phyloP scores from a whole-genome alignment of 2,888 invertebrate genomes.

The Hirudinaria manillensis region DNA sequence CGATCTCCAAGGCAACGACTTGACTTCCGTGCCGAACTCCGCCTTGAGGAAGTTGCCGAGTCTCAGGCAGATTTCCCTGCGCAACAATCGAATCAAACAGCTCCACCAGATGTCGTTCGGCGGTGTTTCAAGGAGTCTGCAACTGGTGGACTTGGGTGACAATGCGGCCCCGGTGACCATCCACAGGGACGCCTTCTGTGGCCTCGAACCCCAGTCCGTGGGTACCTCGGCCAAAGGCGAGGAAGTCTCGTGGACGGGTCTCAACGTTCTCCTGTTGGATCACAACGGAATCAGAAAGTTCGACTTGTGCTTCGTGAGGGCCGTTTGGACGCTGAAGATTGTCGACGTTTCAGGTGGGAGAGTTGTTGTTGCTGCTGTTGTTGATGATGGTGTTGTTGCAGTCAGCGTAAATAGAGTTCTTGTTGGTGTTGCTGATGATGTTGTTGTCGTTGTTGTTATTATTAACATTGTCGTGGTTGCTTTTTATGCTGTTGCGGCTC shows the following conservation, averaged over 20 bases:
- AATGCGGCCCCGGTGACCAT: conserved; percentile 34
- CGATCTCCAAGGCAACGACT: conserved; percentile 37
- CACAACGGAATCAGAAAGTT: conserved; percentile 36
- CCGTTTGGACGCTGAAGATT: conserved; percentile 34
- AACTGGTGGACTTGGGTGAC: conserved; percentile 35
- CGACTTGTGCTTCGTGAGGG: conserved; percentile 34
- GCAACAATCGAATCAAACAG: conserved; percentile 37
- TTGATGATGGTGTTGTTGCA: too few species aligned
- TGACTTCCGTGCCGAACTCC: conserved; percentile 31
- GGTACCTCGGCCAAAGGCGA: not conserved
- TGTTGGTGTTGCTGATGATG: too few species aligned
- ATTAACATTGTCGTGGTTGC: too few species aligned
- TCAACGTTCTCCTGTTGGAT: conserved; percentile 35
- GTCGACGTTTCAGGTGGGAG: conserved; percentile 33
- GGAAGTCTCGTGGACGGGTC: conserved; percentile 34
- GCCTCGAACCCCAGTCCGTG: conserved; percentile 25
- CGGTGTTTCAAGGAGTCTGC: conserved; percentile 27
- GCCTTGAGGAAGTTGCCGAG: conserved; percentile 30
- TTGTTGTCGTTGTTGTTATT: too few species aligned
- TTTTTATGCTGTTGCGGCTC: too few species aligned
- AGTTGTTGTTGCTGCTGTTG: not conserved
- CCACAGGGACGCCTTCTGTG: conserved; percentile 36
- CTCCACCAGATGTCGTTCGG: conserved; percentile 34
- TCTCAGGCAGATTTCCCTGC: conserved; percentile 32
- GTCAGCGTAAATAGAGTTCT: too few species aligned